Evolutionary conservation across 2,797 vertebrate species (phyloP), one percentile per base, ranked within the genome.

Genomic region (Tangara arthus): DNA sequence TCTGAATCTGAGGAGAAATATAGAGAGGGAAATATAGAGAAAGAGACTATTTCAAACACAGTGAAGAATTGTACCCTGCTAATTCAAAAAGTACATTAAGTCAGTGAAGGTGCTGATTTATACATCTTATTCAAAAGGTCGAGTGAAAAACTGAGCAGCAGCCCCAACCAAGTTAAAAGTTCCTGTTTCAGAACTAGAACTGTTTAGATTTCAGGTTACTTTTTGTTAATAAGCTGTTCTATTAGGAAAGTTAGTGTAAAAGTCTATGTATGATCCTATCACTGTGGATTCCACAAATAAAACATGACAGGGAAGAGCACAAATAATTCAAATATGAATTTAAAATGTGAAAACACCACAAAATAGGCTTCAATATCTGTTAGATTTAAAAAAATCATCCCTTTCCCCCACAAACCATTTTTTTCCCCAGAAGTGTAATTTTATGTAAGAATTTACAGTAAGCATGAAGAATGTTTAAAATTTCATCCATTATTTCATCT

Each of bases 311-410:
- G 66, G 80, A 59, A 63, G 8, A 64, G 41, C 8, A 37, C 0
- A 68, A 59, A n/a, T 60, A 16, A 4, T 68, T 80, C 55, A 60
- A 77, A 64, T 56, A 47, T 26, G 34, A 9, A 44, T 53, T 53
- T n/a, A 16, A 85, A 65, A 39, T 32, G 17, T 37, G 19, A 60
- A 56, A 75, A 70, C 28, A 55, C 1, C 2, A 68, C 6, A 47
- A 64, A 72, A 11, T 18, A 5, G 12, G 2, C 11, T 77, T 69
- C 64, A 46, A 26, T 37, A 64, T 16, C 16, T 4, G 59, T 26
- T 5, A 63, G 15, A 76, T 22, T 15, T 23, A 3, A 22, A 53
- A 21, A 9, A 26, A 5, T 0, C 1, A 10, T 3, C 19, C 39
- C 3, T 59, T 63, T 55, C 12, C 10, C 3, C 2, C 19, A 42